Base-by-base conservation (phyloP, 2,797 vertebrate genomes). In the Tolypeutes matacus region DNA sequence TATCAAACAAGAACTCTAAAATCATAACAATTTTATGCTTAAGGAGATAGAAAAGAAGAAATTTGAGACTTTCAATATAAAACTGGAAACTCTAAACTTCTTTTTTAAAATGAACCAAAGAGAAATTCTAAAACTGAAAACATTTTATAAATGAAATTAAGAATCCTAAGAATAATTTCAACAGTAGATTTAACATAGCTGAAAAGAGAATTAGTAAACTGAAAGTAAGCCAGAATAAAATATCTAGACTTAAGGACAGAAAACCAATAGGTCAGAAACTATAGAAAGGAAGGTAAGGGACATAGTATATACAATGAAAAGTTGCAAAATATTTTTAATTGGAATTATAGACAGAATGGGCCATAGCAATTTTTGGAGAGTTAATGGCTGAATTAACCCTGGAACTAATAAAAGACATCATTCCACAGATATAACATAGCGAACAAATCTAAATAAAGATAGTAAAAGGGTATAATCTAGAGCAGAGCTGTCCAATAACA, bases 101-200 rank as follows among this genome's bases (percentile, higher is more conserved):
- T 46, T n/a, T n/a, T 56, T 93, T 31, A 67, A 94, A 86, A 93
- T 49, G 3, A 89, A 77, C 10, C 49, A 72, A 64, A 6, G 5
- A 89, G 14, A 92, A 89, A 49, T 81, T 51, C 5, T 89, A 65
- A 53, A 91, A 77, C 42, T 34, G 6, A 73, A 91, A 87, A 39
- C 17, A 23, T 49, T 60, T 31, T 34, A 31, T 69, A 65, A 34
- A 60, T 73, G 34, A 73, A 94, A 58, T 86, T 11, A 75, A 75
- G 17, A 94, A 53, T 69, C 53, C 46, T 65, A 51, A 51, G 13
- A 82, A 60, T 23, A 56, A 17, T 34, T 89, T 90, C 10, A 75
- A 64, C 3, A 60, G 4, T 11, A 34, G 17, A 29, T 88, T 91
- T 91, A 89, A 58, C 3, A 25, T 42, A 85, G 42, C 17, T 83